A percentile compares a stretch with the other conserved stretches of the same genome.
Evolutionary conservation across 53 echinoderm and acorn worm genomes (phyloP).

Genomic region (Paracentrotus lividus): DNA sequence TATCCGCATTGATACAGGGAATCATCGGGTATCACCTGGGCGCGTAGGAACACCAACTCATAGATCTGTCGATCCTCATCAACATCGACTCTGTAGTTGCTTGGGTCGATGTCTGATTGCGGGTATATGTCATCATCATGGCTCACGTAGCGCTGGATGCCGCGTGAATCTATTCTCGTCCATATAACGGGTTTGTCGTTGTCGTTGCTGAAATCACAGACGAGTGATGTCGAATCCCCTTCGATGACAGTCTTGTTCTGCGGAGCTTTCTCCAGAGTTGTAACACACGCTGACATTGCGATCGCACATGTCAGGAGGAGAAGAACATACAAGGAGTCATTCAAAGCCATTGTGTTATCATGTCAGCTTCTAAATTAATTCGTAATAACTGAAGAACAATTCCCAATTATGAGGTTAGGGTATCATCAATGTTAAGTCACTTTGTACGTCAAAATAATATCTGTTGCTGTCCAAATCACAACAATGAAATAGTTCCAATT

Average conservation of each 20-base stretch:
- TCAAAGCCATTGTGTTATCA: not conserved
- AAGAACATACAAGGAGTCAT: not conserved
- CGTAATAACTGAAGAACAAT: not conserved
- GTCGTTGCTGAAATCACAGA: conserved; percentile 62
- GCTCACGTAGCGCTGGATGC: conserved; percentile 15
- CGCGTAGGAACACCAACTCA: conserved; percentile 34
- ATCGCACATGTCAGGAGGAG: not conserved
- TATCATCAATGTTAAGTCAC: not conserved
- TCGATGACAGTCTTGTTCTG: conserved; percentile 44
- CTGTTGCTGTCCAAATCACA: not conserved
- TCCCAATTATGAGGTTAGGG: not conserved
- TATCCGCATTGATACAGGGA: conserved; percentile 53
- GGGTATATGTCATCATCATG: not conserved
- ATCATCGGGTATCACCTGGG: not conserved
- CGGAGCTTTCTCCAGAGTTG: conserved; percentile 27
- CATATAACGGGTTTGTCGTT: conserved; percentile 44
- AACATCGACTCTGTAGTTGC: conserved; percentile 12
- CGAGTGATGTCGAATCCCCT: conserved; percentile 40
- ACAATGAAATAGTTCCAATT: not conserved
- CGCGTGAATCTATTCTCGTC: conserved; percentile 2
- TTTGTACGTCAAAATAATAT: not conserved
- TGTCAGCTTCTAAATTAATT: not conserved
- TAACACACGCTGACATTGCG: not conserved
- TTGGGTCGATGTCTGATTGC: not conserved
- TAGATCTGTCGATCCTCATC: conserved; percentile 59